Conservation (phyloP, 2,113 vertebrate species). For the Phalacrocorax brasilianus region DNA sequence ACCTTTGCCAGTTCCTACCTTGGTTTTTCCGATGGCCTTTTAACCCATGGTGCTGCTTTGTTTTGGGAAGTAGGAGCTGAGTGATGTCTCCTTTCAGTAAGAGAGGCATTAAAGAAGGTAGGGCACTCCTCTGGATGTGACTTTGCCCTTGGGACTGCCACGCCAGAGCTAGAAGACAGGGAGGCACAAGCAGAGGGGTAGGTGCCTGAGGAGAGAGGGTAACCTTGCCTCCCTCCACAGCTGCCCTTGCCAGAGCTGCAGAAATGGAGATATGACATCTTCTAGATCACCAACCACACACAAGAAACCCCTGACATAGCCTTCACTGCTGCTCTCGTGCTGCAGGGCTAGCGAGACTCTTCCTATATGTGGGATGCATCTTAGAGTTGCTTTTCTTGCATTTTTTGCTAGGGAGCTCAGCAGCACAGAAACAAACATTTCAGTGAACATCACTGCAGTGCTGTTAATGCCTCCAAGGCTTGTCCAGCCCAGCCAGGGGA, state of each 20-base stretch:
- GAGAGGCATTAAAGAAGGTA: neutral
- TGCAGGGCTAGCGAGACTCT: neutral
- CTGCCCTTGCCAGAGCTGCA: neutral
- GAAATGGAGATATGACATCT: neutral
- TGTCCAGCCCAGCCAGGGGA: neutral
- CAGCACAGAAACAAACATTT: conserved; percentile 10
- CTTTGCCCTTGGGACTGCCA: neutral
- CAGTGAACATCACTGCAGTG: neutral
- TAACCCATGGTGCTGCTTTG: neutral
- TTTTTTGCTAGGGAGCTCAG: neutral
- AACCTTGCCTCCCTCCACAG: neutral
- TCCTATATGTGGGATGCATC: neutral
- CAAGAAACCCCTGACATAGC: neutral
- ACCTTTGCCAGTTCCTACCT: neutral
- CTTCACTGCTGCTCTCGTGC: neutral
- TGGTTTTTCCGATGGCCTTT: neutral
- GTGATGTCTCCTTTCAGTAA: neutral
- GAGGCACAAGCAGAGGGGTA: neutral
- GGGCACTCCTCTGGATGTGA: neutral
- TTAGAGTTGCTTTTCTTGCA: neutral
- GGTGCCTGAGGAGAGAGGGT: neutral
- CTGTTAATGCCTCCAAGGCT: conserved; percentile 15
- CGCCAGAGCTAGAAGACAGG: neutral
- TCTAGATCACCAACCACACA: neutral
- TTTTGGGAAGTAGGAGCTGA: neutral